Evolutionary conservation across 2,113 vertebrate species (phyloP).

Genomic region (Gila orcuttii): DNA sequence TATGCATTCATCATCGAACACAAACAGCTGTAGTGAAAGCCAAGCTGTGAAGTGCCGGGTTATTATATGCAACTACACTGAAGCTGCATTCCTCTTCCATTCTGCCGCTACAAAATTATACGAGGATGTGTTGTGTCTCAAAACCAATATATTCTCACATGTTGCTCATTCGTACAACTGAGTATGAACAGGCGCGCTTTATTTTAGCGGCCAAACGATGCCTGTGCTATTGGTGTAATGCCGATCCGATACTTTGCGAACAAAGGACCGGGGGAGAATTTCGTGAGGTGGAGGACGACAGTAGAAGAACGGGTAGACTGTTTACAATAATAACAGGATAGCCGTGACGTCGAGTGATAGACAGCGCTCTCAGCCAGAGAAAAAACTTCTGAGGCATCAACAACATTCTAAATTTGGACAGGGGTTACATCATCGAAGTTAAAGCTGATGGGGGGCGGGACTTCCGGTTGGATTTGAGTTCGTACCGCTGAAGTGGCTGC

Average conservation of each 20-base stretch:
- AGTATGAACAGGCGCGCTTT: conserved; percentile 13
- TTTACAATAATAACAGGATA: conserved; percentile 86
- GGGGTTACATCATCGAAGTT: conserved; percentile 84
- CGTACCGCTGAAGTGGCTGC: conserved; percentile 65
- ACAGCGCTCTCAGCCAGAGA: conserved; percentile 75
- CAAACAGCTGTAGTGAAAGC: conserved; percentile 41
- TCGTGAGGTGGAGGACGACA: conserved; percentile 73
- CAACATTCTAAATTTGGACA: conserved; percentile 86
- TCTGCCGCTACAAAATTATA: conserved; percentile 37
- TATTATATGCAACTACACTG: conserved; percentile 20
- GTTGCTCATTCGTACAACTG: conserved; percentile 45
- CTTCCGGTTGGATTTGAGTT: conserved; percentile 82
- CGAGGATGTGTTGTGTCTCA: conserved; percentile 19
- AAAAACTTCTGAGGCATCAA: conserved; percentile 73
- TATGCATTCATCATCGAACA: conserved; percentile 22
- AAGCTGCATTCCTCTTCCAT: conserved; percentile 41
- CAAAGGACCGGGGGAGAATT: conserved; percentile 79
- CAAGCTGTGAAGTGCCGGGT: conserved; percentile 49
- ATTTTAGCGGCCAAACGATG: conserved; percentile 23
- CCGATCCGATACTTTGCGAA: conserved; percentile 75
- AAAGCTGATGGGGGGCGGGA: conserved; percentile 77
- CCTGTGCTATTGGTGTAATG: conserved; percentile 58
- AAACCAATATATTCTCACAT: conserved; percentile 54
- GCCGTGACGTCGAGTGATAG: conserved; percentile 74
- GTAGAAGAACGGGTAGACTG: conserved; percentile 82